phyloP scores from a whole-genome alignment of 2,797 vertebrate species.

The Pempheris klunzingeri region DNA sequence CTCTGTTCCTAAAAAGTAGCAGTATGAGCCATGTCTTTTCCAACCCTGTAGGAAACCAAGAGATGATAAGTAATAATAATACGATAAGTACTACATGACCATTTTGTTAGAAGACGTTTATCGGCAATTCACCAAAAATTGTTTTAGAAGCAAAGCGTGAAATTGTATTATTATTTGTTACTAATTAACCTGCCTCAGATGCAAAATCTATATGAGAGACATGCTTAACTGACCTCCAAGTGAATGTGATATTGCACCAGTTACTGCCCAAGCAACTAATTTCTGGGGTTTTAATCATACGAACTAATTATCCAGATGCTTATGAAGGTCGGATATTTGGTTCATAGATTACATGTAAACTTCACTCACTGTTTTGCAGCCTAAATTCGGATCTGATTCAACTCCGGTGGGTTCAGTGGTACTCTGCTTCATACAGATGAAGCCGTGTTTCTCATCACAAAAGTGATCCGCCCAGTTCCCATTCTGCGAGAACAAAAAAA shows the following conservation, averaged over 20 bases:
- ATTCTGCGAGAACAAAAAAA: conserved; percentile 85
- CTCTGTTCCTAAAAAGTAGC: conserved; percentile 89
- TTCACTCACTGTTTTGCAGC: conserved; percentile 90
- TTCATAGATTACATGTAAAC: background rate
- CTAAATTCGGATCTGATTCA: conserved; percentile 74
- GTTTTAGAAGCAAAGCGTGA: background rate
- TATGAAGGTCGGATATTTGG: background rate
- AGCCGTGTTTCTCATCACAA: conserved; percentile 89
- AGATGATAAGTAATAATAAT: background rate
- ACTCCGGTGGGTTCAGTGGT: conserved; percentile 62
- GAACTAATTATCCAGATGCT: background rate
- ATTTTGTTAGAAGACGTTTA: background rate
- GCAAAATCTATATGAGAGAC: background rate
- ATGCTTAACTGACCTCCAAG: background rate
- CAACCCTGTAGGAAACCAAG: conserved; percentile 86
- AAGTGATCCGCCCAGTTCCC: conserved; percentile 91
- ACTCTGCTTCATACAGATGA: conserved; percentile 92
- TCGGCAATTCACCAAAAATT: background rate
- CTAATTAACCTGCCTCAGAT: background rate
- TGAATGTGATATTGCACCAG: conserved; percentile 1
- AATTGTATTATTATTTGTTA: background rate
- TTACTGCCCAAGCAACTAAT: background rate
- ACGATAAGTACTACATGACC: background rate
- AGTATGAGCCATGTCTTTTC: conserved; percentile 91
- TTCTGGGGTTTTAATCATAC: background rate